Evolutionary conservation across 1,140 invertebrate species (phyloP).

Genomic region (Akabosia matsudoensis): DNA sequence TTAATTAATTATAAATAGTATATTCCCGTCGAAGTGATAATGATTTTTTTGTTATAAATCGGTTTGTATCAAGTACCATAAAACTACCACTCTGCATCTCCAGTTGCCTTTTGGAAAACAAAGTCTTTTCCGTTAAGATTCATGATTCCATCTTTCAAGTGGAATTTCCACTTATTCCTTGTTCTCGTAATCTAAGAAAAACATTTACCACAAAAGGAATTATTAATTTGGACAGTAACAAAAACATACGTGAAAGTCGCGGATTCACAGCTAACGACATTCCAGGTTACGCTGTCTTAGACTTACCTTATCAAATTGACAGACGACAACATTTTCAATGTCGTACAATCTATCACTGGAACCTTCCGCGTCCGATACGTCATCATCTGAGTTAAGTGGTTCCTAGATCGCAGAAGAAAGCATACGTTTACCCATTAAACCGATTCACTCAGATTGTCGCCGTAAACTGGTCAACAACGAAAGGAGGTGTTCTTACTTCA

Average conservation of each 20-base stretch:
- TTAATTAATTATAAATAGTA: too few species aligned
- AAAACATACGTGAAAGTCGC: not conserved
- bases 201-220: constrained; percentile 13
- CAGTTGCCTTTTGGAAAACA: constrained; percentile 97
- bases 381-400: constrained; percentile 91
- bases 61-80: not conserved
- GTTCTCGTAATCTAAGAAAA: constrained; percentile 81
- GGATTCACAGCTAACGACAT: not conserved
- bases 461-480: too few species aligned
- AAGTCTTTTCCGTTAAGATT: constrained; percentile 96
- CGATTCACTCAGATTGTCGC: not conserved
- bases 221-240: not conserved
- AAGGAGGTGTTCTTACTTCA: constrained; percentile 53
- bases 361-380: constrained; percentile 91
- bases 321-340: constrained; percentile 97
- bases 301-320: constrained; percentile 94
- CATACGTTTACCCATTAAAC: not conserved
- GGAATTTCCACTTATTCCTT: constrained; percentile 99
- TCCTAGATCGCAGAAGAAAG: constrained; percentile 63
- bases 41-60: too few species aligned
- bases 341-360: constrained; percentile 85
- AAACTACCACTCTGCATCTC: constrained; percentile 95
- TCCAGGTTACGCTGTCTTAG: not conserved
- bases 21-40: too few species aligned
- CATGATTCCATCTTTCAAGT: constrained; percentile 99